Evolutionary conservation across 2,888 invertebrate genomes (phyloP), one percentile per base, ranked within the genome.

Genomic region (Pherbina coryleti): DNA sequence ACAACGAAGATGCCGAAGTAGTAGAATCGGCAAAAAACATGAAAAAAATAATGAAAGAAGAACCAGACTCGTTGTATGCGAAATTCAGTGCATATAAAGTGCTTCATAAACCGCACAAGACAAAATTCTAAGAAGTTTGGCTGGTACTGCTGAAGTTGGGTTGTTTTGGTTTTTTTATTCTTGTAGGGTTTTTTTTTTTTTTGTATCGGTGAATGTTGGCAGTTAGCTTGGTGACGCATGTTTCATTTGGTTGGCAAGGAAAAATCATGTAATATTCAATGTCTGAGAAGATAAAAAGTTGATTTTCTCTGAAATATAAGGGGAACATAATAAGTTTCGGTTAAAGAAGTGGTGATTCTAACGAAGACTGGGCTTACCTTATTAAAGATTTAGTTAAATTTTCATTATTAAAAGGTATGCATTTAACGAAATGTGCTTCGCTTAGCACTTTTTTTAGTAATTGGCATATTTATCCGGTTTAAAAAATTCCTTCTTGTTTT

Each of bases 41-140:
- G 2, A 11, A 44, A 44, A 44, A 44, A 14, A 14, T 11, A 3
- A 44, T 11, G 44, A 44, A 44, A 14, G 14, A 19, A 11, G 55
- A 19, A 55, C 19, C 55, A 25, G 60, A 60, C 28, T 60, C 25
- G 60, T 60, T 44, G 25, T 25, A 60, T 60, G 37, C 64, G 64
- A 66, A 66, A 66, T 66, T 66, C 34, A 34, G 31, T 66, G 64
- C 64, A 66, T 66, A 34, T 28, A 66, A 66, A 66, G 64, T 66
- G 64, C 64, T 66, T 28, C 64, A 66, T 66, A 66, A 66, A 37
- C 31, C 37, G 31, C 64, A 34, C 64, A 66, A n/a, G 64, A 66
- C 64, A 31, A 34, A 66, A 37, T 66, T 66, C 64, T 66, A n/a
- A 66, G 37, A 66, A 66, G 64, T n/a, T 66, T 66, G 64, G 8